These are phyloP conservation scores for Gadopsis marmoratus DNA, from an alignment of 2,797 vertebrate genomes.

Conservation along the genomic window DNA sequence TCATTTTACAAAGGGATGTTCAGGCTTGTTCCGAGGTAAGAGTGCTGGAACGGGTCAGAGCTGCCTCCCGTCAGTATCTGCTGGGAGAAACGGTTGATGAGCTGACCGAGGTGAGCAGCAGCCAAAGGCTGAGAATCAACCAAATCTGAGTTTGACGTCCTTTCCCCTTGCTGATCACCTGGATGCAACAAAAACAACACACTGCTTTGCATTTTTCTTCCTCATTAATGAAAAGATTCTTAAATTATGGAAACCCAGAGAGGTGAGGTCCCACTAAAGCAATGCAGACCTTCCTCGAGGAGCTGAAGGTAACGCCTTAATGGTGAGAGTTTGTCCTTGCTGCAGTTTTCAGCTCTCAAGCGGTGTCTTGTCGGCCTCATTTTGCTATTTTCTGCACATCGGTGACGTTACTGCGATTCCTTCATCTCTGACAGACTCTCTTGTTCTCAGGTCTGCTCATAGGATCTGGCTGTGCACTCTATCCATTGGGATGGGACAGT, in stretches of 20 bases:
- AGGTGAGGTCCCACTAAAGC: constrained; percentile 31
- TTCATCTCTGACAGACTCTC: constrained; percentile 32
- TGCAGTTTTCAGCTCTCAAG: constrained; percentile 23
- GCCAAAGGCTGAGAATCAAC: constrained; percentile 17
- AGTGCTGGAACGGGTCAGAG: constrained; percentile 36
- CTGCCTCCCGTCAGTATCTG: constrained; percentile 12
- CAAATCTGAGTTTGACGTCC: constrained; percentile 30
- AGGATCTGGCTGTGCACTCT: constrained; percentile 96
- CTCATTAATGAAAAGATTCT: constrained; percentile 34
- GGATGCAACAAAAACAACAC: constrained; percentile 3
- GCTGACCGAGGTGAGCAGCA: not conserved
- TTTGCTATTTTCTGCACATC: constrained; percentile 25
- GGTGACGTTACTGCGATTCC: not conserved
- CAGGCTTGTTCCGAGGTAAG: constrained; percentile 33
- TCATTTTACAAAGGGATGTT: constrained; percentile 48
- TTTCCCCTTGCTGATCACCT: constrained; percentile 17
- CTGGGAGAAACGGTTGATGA: constrained; percentile 48
- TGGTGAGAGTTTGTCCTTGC: constrained; percentile 51
- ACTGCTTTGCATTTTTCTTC: constrained; percentile 43
- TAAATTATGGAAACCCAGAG: constrained; percentile 44
- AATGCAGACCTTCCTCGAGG: constrained; percentile 38
- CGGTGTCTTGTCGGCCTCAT: constrained; percentile 12
- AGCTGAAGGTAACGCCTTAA: constrained; percentile 36
- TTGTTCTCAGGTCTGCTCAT: constrained; percentile 90
- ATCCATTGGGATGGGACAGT: constrained; percentile 97